These are phyloP conservation scores for Agrotis ipsilon DNA, from an alignment of 2,888 invertebrate genomes.

Conservation along the genomic window DNA sequence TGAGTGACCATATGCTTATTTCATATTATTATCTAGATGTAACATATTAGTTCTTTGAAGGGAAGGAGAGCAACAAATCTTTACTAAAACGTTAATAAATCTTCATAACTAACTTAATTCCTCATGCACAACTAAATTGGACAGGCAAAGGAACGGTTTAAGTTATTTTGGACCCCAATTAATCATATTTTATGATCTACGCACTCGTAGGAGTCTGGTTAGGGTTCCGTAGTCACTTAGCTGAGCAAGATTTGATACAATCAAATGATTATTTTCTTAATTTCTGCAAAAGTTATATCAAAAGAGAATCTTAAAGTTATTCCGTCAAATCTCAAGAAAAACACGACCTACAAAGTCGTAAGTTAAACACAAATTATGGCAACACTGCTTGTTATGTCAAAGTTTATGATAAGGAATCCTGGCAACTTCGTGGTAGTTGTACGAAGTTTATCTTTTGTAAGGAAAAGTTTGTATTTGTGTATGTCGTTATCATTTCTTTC, in stretches of 20 bases:
- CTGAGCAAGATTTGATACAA: conserved; percentile 18
- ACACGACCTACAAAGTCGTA: conserved; percentile 21
- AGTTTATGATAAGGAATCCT: conserved; percentile 49
- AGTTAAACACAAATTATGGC: conserved; percentile 41
- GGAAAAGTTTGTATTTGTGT: conserved; percentile 27
- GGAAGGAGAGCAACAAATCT: conserved; percentile 19
- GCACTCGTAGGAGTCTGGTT: conserved; percentile 3
- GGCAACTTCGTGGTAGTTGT: conserved; percentile 25
- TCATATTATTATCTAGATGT: too few species aligned
- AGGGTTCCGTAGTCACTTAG: conserved; percentile 18
- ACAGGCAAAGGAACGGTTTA: conserved; percentile 24
- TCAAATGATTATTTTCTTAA: conserved; percentile 8
- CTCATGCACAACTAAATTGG: conserved; percentile 23
- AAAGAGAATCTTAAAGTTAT: conserved; percentile 14
- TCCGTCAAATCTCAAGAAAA: conserved; percentile 30
- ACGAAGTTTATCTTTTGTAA: conserved; percentile 19
- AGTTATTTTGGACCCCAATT: conserved; percentile 33
- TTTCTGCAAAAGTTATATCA: conserved; percentile 9
- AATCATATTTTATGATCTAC: conserved; percentile 45
- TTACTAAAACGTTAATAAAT: conserved; percentile 48
- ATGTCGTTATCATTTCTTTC: conserved; percentile 22
- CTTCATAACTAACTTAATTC: conserved; percentile 35
- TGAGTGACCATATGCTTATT: too few species aligned
- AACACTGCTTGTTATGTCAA: conserved; percentile 43
- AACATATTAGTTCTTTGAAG: neutral